A percentile compares a stretch with the other conserved stretches of the same genome.
Evolutionary conservation across 2,888 invertebrate genomes (phyloP).

Genomic region (Amphimallon solstitiale): DNA sequence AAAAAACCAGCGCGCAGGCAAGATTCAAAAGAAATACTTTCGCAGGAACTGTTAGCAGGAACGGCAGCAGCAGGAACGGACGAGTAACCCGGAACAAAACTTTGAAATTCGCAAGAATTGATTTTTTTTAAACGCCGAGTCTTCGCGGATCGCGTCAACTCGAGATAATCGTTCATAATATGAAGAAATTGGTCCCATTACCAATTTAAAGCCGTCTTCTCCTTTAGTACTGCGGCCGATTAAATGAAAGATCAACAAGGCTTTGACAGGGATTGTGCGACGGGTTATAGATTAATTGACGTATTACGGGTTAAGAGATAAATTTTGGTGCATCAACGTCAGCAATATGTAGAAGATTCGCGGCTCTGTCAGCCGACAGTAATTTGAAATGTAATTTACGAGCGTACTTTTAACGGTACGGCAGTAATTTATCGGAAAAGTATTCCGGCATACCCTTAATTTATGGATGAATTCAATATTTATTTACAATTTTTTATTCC

Average conservation of each 20-base stretch:
- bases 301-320: constrained; percentile 36
- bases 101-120: constrained; percentile 6
- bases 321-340: constrained; percentile 31
- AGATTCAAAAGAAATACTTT: neutral
- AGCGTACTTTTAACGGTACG: constrained; percentile 21
- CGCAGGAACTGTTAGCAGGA: neutral
- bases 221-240: constrained; percentile 9
- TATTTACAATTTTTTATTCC: constrained; percentile 8
- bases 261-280: constrained; percentile 38
- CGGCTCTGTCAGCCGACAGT: constrained; percentile 18
- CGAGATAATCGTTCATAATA: constrained; percentile 27
- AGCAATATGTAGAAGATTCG: constrained; percentile 28
- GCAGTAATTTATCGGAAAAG: constrained; percentile 30
- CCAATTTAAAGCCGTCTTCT: constrained; percentile 21
- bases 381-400: constrained; percentile 35
- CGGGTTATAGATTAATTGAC: constrained; percentile 42
- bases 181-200: constrained; percentile 15
- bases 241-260: constrained; percentile 44
- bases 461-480: constrained; percentile 15
- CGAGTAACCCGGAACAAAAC: neutral
- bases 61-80: neutral
- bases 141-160: neutral
- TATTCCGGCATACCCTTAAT: constrained; percentile 25
- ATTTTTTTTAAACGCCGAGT: neutral
- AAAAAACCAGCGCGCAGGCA: no score